Evolutionary conservation across 2,797 vertebrate genomes (phyloP), one percentile per base, ranked within the genome.

Genomic region (Rallus crepitans): DNA sequence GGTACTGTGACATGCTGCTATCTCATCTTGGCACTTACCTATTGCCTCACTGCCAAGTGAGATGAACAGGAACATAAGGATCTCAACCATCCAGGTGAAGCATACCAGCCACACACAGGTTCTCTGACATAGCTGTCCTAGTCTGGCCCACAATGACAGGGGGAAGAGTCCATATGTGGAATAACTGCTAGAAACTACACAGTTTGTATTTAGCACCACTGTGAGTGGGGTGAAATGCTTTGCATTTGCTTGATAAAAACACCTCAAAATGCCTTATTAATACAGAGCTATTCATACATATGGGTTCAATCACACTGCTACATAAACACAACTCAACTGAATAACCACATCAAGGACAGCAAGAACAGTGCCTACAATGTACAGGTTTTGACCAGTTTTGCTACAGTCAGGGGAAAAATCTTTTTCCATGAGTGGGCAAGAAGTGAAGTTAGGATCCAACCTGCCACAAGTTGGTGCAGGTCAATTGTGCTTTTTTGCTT

Each of bases 91-190:
- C 50, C 81, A 64, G 40, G 39, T 6, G 35, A 59, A 72, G 72
- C 16, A 31, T 8, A 35, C 9, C 37, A 31, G 13, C 16, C 33
- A 27, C 47, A 17, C 4, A 3, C 30, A 60, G 27, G 6, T 75
- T 71, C 53, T 84, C 63, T 72, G 73, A 50, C 50, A 55, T 1
- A 40, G 59, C 37, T 69, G 50, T 87, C 37, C 45, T 45, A 87
- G 30, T 16, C 0, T 25, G 37, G 66, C 78, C 37, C 33, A 35
- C 0, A 0, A 57, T 23, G n/a, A 48, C 52, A 68, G 68, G 18
- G 28, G 37, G 56, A 73, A 33, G 21, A 65, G 50, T 45, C 65
- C 35, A 23, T 60, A 72, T 21, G 72, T 9, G 18, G 83, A 47
- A 18, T 59, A 69, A 20, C 47, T 39, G 24, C 57, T 53, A 23